Base-by-base conservation (phyloP, 2,888 invertebrate genomes). In the Microctonus hyperodae region DNA sequence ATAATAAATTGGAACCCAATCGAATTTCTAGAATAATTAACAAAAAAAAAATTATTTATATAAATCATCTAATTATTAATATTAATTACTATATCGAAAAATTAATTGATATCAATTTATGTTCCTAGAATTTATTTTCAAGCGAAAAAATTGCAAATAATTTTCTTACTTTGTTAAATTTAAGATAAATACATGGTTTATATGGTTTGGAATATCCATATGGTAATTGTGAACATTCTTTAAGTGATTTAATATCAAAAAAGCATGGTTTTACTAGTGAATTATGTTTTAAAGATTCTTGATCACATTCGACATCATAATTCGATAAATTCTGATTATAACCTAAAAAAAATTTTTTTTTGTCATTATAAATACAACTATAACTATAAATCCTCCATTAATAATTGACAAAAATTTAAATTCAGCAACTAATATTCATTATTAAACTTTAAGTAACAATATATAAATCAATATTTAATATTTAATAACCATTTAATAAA, bases 1-100 rank as follows among this genome's bases (percentile, higher is more conserved):
- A 57, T 80, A 83, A 64, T 71, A 74, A 22, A 73, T 62, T 3
- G 83, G 83, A 22, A 73, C 16, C 82, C 81, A 82, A 33, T 77
- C 74, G 63, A 80, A 78, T 69, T 78, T 81, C 80, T 83, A 33
- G 4, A 16, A 51, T 20, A 4, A 20, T 81, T 79, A 83, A 33
- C 7, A 11, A 48, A 31, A n/a, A 22, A 51, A n/a, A n/a, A n/a
- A n/a, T n/a, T n/a, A n/a, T n/a, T n/a, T n/a, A n/a, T n/a, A n/a
- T n/a, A n/a, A n/a, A n/a, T n/a, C n/a, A n/a, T n/a, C n/a, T n/a
- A n/a, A n/a, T n/a, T n/a, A n/a, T n/a, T n/a, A n/a, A n/a, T n/a
- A n/a, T n/a, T n/a, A n/a, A n/a, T n/a, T n/a, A n/a, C n/a, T n/a
- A n/a, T n/a, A n/a, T n/a, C n/a, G n/a, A n/a, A n/a, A n/a, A n/a